These are phyloP conservation scores for Hystrix cristata DNA, from an alignment of 2,113 vertebrate species.

Conservation along the genomic window DNA sequence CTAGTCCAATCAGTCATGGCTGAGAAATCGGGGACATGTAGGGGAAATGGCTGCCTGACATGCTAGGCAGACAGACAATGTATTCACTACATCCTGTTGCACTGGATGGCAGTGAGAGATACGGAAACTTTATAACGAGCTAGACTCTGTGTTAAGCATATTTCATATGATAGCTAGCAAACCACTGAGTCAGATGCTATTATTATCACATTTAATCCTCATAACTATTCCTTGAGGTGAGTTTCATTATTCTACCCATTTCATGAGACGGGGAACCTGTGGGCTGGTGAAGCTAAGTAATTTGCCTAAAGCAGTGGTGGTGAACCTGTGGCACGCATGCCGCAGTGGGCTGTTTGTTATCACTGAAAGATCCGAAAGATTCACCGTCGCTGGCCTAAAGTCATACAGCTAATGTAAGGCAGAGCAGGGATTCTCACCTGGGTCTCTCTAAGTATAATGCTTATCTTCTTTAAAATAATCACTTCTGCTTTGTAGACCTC, in stretches of 20 bases:
- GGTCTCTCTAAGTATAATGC: neutral
- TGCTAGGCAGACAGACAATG: neutral
- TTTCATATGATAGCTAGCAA: neutral
- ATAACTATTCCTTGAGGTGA: neutral
- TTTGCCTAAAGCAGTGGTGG: neutral
- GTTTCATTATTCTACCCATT: neutral
- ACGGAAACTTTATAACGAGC: neutral
- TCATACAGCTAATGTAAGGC: neutral
- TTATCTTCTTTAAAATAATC: conserved; percentile 29
- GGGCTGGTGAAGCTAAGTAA: neutral
- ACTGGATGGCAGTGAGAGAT: neutral
- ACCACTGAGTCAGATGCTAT: neutral
- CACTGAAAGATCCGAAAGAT: neutral
- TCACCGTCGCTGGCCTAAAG: neutral
- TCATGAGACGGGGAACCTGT: neutral
- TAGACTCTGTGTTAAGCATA: neutral
- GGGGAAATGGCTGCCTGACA: neutral
- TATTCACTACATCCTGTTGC: neutral
- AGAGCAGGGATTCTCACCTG: neutral
- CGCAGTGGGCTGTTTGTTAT: neutral
- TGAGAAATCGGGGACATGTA: neutral
- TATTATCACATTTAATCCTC: neutral
- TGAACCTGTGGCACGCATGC: neutral
- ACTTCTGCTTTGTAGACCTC: conserved; percentile 1
- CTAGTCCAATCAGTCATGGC: neutral